Evolutionary conservation across 2,113 vertebrate genomes (phyloP).

Genomic region (Gavialis gangeticus): DNA sequence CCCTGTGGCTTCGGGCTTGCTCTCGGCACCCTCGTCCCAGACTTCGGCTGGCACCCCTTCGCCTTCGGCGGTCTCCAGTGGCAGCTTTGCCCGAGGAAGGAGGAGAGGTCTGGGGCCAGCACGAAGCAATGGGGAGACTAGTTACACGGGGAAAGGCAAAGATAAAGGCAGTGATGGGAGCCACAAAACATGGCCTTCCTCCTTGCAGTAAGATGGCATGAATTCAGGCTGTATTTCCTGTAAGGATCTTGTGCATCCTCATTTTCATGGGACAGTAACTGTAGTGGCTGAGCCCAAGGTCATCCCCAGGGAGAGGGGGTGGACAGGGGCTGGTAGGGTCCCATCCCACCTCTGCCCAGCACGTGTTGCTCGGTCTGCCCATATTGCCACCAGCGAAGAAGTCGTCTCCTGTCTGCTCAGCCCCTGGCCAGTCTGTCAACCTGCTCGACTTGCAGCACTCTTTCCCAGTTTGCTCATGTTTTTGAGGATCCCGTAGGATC

Average conservation of each 20-base stretch:
- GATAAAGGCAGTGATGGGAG: not conserved
- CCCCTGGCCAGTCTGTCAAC: fast-evolving
- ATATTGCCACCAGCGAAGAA: not conserved
- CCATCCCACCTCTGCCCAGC: too few relatives aligned
- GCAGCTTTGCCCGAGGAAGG: not conserved
- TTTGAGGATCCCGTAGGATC: not conserved
- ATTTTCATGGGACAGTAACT: not conserved
- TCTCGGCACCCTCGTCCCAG: not conserved
- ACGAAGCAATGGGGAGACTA: not conserved
- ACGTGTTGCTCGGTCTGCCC: not conserved
- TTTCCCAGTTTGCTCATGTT: not conserved
- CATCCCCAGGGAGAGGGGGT: not conserved
- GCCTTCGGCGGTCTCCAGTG: not conserved
- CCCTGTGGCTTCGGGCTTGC: fast-evolving
- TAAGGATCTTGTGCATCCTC: not conserved
- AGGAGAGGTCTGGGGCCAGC: fast-evolving
- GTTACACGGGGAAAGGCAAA: not conserved
- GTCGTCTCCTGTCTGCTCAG: not conserved
- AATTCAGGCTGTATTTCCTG: not conserved
- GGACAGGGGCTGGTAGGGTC: not conserved
- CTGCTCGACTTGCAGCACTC: fast-evolving
- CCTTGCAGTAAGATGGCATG: not conserved
- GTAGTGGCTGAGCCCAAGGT: not conserved
- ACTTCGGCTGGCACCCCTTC: not conserved
- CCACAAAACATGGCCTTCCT: not conserved